A percentile compares a stretch with the other conserved stretches of the same genome.
Conservation (phyloP, 2,888 invertebrate genomes). For the Pandemis heparana region DNA sequence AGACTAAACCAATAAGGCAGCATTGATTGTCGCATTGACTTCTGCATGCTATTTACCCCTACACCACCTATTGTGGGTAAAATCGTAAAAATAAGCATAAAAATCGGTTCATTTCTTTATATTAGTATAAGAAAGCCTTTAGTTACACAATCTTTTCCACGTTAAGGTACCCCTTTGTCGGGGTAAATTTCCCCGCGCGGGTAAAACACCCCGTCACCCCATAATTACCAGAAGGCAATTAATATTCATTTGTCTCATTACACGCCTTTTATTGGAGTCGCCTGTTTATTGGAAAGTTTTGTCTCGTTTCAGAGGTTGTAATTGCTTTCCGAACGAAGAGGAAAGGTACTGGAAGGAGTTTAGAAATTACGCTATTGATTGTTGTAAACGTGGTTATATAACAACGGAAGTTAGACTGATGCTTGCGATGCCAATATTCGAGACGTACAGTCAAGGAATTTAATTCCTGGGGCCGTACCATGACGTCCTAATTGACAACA, state of each 20-base stretch:
- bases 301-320: conserved; percentile 4
- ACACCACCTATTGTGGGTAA: too few species aligned
- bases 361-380: neutral
- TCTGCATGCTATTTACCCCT: too few species aligned
- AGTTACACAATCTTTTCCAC: too few species aligned
- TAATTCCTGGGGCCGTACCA: too few species aligned
- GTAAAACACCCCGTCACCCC: conserved; percentile 7
- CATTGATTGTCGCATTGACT: too few species aligned
- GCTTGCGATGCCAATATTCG: neutral
- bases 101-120: too few species aligned
- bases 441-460: neutral
- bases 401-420: too few species aligned
- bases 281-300: conserved; percentile 27
- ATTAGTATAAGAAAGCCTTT: too few species aligned
- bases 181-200: neutral
- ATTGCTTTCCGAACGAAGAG: neutral
- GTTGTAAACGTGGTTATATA: neutral
- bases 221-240: conserved; percentile 51
- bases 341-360: neutral
- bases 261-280: conserved; percentile 13
- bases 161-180: neutral
- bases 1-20: too few species aligned
- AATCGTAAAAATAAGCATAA: too few species aligned
- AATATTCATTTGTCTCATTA: conserved; percentile 52
- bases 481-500: too few species aligned